phyloP scores from a whole-genome alignment of 2,888 invertebrate species.

The Dichetophora obliterata region DNA sequence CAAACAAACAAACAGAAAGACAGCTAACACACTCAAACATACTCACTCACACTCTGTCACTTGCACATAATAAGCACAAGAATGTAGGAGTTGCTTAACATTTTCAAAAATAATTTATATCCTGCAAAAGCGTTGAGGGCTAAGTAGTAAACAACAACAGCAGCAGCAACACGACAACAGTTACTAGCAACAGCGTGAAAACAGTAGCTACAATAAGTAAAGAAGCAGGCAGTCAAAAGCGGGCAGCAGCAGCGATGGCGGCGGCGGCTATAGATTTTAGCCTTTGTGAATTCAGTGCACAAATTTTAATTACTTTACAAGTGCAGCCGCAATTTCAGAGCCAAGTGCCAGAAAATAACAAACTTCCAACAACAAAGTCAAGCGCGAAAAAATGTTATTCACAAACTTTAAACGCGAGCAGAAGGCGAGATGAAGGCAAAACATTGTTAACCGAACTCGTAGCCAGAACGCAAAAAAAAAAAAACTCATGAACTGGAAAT shows the following conservation, averaged over 20 bases:
- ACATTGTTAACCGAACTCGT: background rate
- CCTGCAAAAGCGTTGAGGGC: constrained; percentile 44
- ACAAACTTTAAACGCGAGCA: background rate
- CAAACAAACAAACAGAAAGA: background rate
- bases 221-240: background rate
- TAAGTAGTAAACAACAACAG: constrained; percentile 43
- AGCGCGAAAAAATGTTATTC: background rate
- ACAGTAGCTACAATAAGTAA: background rate
- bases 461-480: background rate
- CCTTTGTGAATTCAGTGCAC: constrained; percentile 6
- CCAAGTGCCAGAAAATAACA: background rate
- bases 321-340: background rate
- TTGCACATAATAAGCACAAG: background rate
- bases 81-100: background rate
- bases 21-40: background rate
- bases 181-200: constrained; percentile 38
- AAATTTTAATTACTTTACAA: constrained; percentile 24
- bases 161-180: constrained; percentile 5
- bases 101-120: constrained; percentile 42
- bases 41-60: background rate
- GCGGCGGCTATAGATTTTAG: background rate
- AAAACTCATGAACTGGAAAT: background rate
- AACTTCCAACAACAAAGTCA: background rate
- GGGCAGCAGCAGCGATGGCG: too few species aligned
- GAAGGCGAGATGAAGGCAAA: background rate